Conservation (phyloP, 1,140 invertebrate genomes). For the Calephelis nemesis region DNA sequence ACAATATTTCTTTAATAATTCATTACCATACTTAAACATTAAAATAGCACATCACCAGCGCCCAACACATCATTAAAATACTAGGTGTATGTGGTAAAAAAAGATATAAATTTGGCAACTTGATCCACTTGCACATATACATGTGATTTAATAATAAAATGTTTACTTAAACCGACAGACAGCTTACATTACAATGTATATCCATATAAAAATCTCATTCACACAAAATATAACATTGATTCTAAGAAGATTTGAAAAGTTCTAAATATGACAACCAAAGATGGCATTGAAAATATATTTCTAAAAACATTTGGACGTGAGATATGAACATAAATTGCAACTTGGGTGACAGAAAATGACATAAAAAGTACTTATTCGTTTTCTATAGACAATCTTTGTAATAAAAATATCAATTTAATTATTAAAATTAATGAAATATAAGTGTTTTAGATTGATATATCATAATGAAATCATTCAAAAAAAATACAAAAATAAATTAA, state of each 20-base stretch:
- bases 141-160: not conserved
- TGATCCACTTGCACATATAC: not conserved
- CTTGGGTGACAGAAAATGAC: not conserved
- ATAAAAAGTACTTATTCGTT: not conserved
- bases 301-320: constrained; percentile 5
- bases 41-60: too few species aligned
- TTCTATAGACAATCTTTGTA: too few species aligned
- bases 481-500: too few species aligned
- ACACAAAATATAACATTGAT: not conserved
- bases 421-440: too few species aligned
- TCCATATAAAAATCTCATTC: constrained; percentile 17
- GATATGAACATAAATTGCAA: not conserved
- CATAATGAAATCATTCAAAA: too few species aligned
- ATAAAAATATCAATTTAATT: too few species aligned
- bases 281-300: not conserved
- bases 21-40: too few species aligned
- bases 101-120: not conserved
- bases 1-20: too few species aligned
- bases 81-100: not conserved
- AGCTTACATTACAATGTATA: constrained; percentile 6
- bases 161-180: not conserved
- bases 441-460: too few species aligned
- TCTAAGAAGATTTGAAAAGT: not conserved
- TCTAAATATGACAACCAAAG: not conserved
- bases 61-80: too few species aligned